Evolutionary conservation across 2,888 invertebrate genomes (phyloP).

Genomic region (Phortica magna): DNA sequence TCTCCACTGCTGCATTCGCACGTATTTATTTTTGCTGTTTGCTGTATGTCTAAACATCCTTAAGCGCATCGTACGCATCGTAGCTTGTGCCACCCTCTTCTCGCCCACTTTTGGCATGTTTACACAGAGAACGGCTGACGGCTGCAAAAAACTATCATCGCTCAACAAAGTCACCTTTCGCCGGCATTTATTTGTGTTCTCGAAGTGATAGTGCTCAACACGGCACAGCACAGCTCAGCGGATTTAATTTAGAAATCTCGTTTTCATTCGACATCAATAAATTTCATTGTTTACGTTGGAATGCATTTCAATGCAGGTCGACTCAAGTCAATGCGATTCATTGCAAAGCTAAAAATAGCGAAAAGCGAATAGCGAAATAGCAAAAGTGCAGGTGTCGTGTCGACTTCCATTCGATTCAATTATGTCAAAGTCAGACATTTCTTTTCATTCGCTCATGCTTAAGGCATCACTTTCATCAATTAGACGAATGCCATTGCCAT

Average conservation of each 20-base stretch:
- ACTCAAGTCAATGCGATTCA: slow-evolving; percentile 8
- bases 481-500: not conserved
- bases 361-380: not conserved
- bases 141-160: no score
- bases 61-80: no score
- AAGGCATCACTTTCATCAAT: not conserved
- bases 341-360: slow-evolving; percentile 10
- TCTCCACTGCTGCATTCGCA: no score
- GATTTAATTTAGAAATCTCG: slow-evolving; percentile 27
- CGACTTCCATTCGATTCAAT: not conserved
- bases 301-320: slow-evolving; percentile 11
- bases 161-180: no score
- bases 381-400: slow-evolving; percentile 10
- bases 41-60: no score
- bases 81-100: no score
- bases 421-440: not conserved
- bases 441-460: not conserved
- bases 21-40: no score
- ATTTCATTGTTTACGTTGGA: slow-evolving; percentile 10
- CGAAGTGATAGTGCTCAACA: no score
- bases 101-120: no score
- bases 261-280: slow-evolving; percentile 4
- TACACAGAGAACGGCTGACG: no score
- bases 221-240: not conserved
- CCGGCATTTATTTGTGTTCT: no score